phyloP scores from a whole-genome alignment of 2,888 invertebrate genomes.

The Tenthredo livida region DNA sequence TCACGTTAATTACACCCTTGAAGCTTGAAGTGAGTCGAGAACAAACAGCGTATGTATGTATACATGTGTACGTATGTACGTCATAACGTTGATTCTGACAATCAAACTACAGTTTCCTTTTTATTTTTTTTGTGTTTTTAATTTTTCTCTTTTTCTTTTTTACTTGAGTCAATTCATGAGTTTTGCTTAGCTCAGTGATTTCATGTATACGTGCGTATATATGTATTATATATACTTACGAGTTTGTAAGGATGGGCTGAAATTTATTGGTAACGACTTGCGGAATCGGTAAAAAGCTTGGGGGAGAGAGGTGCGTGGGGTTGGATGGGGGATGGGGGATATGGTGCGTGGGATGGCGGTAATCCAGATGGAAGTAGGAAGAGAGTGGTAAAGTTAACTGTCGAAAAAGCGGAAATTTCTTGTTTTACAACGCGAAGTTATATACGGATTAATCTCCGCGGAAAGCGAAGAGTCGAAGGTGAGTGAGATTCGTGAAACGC shows the following conservation, averaged over 20 bases:
- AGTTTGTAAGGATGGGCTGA: neutral
- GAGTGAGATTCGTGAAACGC: conserved; percentile 29
- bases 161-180: neutral
- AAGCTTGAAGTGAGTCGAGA: too few relatives aligned
- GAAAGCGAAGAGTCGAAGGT: conserved; percentile 9
- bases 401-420: conserved; percentile 38
- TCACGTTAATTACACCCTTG: too few relatives aligned
- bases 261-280: conserved; percentile 21
- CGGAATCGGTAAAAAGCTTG: neutral
- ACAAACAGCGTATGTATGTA: too few relatives aligned
- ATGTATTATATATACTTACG: neutral
- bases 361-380: conserved; percentile 17
- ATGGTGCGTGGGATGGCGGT: neutral
- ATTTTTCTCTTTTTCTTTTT: too few relatives aligned
- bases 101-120: neutral
- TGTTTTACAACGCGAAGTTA: conserved; percentile 36
- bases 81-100: too few relatives aligned
- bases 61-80: too few relatives aligned
- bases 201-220: neutral
- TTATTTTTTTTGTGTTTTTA: neutral
- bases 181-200: neutral
- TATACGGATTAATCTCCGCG: conserved; percentile 27
- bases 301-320: neutral
- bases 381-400: conserved; percentile 18
- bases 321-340: neutral